These are phyloP conservation scores for Tupaia chinensis DNA, from an alignment of 2,113 vertebrate species.

Conservation along the genomic window DNA sequence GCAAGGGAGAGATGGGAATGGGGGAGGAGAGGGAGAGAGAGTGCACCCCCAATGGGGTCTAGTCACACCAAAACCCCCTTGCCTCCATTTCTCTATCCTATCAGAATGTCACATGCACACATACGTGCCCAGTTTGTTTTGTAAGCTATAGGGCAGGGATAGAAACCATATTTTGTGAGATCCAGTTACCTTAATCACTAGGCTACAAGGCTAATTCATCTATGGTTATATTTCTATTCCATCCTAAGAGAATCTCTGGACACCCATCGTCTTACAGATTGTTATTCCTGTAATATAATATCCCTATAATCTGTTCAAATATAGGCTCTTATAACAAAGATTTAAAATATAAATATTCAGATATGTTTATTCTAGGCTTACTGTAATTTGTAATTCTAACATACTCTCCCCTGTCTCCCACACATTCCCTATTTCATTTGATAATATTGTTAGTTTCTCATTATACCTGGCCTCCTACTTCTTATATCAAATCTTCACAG, in stretches of 20 bases:
- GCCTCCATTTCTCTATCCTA: too few relatives aligned
- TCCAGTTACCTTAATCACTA: too few relatives aligned
- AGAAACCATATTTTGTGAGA: too few relatives aligned
- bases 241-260: background rate
- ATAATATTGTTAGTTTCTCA: background rate
- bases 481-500: background rate
- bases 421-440: background rate
- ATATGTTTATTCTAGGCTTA: background rate
- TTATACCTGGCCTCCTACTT: background rate
- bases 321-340: background rate
- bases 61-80: too few relatives aligned
- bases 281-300: background rate
- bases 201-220: too few relatives aligned
- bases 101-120: too few relatives aligned
- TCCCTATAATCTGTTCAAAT: background rate
- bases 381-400: background rate
- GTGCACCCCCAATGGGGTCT: too few relatives aligned
- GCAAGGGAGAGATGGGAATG: too few relatives aligned
- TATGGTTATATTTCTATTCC: background rate
- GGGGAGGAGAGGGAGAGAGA: too few relatives aligned
- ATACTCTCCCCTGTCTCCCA: background rate
- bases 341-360: background rate
- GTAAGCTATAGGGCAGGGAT: too few relatives aligned
- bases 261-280: background rate
- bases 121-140: too few relatives aligned